Evolutionary conservation across 2,797 vertebrate species (phyloP), one percentile per base, ranked within the genome.

Genomic region (Molothrus ater): DNA sequence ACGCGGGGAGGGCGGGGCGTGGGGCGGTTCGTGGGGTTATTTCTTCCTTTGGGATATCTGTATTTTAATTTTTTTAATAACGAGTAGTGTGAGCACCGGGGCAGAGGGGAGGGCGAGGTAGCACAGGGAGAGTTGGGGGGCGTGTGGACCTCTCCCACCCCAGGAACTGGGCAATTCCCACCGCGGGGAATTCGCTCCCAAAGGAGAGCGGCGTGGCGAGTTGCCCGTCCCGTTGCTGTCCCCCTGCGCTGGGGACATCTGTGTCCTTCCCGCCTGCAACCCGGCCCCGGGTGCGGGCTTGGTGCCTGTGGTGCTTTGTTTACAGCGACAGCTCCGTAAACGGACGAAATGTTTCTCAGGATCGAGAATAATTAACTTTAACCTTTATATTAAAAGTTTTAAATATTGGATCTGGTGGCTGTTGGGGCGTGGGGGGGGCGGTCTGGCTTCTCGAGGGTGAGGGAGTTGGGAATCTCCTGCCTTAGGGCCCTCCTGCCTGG

Each of bases 161-260:
- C 88, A 42, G 73, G 56, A 71, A 75, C 13, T 19, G 21, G 75
- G 87, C 69, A 45, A 45, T 91, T 91, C 81, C 88, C 86, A 80
- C 78, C 86, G 53, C 14, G 17, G 95, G 96, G 96, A 97, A 96
- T 95, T 96, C 85, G 96, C 98, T 98, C 98, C 98, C 98, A 97
- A 97, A 98, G 97, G 98, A 60, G 79, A 81, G 79, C 79, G 65
- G 78, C 45, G 78, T 50, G 78, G 54, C 13, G 54, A 21, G 65
- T 38, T 25, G 79, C 66, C 65, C 32, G 38, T 60, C 29, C 76
- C 29, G 20, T 45, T 7, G 48, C 22, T 15, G 8, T 73, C 79
- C 86, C 80, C 21, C 1, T n/a, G 72, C 29, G 7, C 2, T 59
- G 18, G 59, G 87, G 84, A 64, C 72, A 80, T 15, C 54, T 1